phyloP scores from a whole-genome alignment of 2,113 vertebrate genomes.

The Meriones unguiculatus region DNA sequence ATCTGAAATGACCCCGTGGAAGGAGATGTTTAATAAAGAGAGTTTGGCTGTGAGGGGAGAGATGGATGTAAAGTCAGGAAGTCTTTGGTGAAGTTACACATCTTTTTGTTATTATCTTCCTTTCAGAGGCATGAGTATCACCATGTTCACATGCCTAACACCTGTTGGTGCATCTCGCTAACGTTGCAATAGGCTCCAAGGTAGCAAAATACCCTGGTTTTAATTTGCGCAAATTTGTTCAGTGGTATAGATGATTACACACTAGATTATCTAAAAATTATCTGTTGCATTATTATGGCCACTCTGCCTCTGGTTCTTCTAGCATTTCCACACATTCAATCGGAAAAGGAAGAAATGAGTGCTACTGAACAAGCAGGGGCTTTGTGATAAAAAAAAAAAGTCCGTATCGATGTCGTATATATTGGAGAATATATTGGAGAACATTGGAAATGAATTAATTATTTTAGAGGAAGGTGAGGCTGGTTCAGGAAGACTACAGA shows the following conservation, averaged over 20 bases:
- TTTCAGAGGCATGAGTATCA: neutral
- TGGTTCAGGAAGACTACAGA: neutral
- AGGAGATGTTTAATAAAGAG: neutral
- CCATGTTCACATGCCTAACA: neutral
- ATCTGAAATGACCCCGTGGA: no score
- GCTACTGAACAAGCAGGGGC: neutral
- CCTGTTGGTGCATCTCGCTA: neutral
- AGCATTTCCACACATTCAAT: neutral
- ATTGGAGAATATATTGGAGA: neutral
- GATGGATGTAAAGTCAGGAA: neutral
- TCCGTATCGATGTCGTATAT: neutral
- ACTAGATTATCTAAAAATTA: neutral
- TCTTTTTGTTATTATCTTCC: neutral
- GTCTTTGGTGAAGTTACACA: neutral
- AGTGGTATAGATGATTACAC: neutral
- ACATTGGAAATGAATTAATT: neutral
- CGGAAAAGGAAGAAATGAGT: neutral
- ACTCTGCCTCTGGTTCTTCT: neutral
- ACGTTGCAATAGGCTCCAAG: neutral
- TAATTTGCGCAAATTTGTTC: neutral
- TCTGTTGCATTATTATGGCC: neutral
- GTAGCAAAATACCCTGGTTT: neutral
- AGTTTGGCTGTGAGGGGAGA: neutral
- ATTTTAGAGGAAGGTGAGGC: conserved; percentile 13
- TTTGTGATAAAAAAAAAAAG: neutral